Evolutionary conservation across 2,797 vertebrate genomes (phyloP).

Genomic region (Phylloscopus collybita): DNA sequence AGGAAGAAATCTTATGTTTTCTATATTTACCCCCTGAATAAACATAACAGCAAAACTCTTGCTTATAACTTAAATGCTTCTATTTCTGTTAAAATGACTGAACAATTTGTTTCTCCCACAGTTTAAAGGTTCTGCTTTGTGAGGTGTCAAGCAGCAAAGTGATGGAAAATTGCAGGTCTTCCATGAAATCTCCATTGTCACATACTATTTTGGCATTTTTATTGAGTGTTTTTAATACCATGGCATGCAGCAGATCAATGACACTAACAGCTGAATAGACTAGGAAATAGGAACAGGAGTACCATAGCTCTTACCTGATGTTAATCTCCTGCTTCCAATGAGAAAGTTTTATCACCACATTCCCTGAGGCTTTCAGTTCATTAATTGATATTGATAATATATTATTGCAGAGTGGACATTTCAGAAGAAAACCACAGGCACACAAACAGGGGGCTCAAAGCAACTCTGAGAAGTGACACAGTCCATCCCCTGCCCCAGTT

Average conservation of each 20-base stretch:
- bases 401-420: neutral
- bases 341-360: neutral
- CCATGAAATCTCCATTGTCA: neutral
- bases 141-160: neutral
- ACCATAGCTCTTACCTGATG: neutral
- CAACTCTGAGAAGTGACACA: neutral
- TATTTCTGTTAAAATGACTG: neutral
- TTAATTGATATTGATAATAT: neutral
- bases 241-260: neutral
- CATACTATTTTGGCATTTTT: neutral
- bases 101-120: neutral
- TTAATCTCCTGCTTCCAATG: neutral
- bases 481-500: neutral
- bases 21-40: neutral
- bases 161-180: neutral
- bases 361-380: neutral
- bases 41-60: neutral
- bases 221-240: neutral
- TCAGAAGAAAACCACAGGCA: neutral
- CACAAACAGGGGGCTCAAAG: neutral
- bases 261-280: neutral
- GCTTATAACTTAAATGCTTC: neutral
- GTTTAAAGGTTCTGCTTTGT: neutral
- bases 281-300: neutral
- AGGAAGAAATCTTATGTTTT: neutral